Percentiles rank a stretch among this genome's conserved stretches.
phyloP scores from a whole-genome alignment of 2,888 invertebrate species.

The Drosophila phalerata region DNA sequence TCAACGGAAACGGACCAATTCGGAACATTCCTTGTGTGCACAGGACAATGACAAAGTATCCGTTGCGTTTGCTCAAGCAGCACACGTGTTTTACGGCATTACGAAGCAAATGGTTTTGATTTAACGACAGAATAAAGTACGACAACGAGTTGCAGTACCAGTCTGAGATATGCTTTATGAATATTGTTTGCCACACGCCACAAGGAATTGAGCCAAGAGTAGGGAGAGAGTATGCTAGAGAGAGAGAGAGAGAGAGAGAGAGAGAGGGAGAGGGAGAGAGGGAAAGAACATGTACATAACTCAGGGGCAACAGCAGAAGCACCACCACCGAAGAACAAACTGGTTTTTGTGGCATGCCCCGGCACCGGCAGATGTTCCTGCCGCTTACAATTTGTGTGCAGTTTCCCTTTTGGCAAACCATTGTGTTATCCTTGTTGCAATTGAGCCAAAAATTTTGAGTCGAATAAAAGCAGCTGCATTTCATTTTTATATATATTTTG shows the following conservation, averaged over 20 bases:
- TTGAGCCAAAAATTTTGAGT: constrained; percentile 32
- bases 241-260: constrained; percentile 1
- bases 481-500: neutral
- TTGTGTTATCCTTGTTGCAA: constrained; percentile 49
- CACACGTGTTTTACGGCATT: constrained; percentile 28
- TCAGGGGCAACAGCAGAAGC: constrained; percentile 11
- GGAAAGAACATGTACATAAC: constrained; percentile 3
- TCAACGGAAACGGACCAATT: constrained; percentile 2
- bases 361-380: constrained; percentile 44
- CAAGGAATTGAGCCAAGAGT: constrained; percentile 7
- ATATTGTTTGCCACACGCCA: constrained; percentile 44
- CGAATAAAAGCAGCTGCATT: constrained; percentile 30
- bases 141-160: constrained; percentile 16
- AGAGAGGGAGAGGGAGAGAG: no score
- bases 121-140: constrained; percentile 29
- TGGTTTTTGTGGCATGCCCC: constrained; percentile 47
- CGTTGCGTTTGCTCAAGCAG: constrained; percentile 1
- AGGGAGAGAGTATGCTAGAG: neutral
- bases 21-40: constrained; percentile 9
- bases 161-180: constrained; percentile 32
- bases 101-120: constrained; percentile 26
- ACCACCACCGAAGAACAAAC: constrained; percentile 31
- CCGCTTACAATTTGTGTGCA: constrained; percentile 26
- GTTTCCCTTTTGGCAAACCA: constrained; percentile 14
- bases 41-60: constrained; percentile 27